Percentiles rank a stretch among this genome's conserved stretches.
phyloP scores from a whole-genome alignment of 1,140 invertebrate species.

The Drosophila sucinea region DNA sequence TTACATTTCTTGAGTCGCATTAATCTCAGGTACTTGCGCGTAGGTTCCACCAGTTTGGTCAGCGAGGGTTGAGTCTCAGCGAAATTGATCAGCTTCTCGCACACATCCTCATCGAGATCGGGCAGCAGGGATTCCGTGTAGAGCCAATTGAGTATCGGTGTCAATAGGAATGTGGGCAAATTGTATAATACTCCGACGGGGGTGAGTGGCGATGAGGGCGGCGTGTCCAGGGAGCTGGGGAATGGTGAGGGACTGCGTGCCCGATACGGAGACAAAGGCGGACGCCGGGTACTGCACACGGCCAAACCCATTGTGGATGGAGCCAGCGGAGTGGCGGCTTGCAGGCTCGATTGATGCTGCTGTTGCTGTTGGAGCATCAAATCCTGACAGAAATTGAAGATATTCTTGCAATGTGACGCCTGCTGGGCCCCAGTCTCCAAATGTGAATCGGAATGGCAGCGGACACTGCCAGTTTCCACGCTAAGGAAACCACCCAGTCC shows the following conservation, averaged over 20 bases:
- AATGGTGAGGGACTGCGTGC: constrained; percentile 74
- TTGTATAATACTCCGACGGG: constrained; percentile 73
- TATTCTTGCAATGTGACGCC: constrained; percentile 63
- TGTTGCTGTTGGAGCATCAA: constrained; percentile 51
- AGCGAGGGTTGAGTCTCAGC: constrained; percentile 84
- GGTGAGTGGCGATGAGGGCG: constrained; percentile 77
- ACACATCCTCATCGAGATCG: constrained; percentile 85
- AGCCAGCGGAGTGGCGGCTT: constrained; percentile 23
- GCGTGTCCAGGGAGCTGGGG: constrained; percentile 72
- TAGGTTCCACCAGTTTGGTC: constrained; percentile 85
- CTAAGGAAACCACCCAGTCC: constrained; percentile 26
- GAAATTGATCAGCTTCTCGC: constrained; percentile 84
- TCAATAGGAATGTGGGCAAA: constrained; percentile 85
- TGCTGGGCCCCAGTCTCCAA: constrained; percentile 52
- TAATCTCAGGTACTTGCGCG: constrained; percentile 86
- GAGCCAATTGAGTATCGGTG: constrained; percentile 86
- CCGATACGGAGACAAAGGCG: constrained; percentile 74
- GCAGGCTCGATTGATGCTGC: constrained; percentile 26
- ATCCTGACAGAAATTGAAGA: constrained; percentile 79
- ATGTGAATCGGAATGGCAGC: constrained; percentile 76
- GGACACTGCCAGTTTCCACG: constrained; percentile 40
- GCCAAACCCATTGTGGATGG: constrained; percentile 10
- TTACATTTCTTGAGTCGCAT: constrained; percentile 87
- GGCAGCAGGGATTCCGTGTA: constrained; percentile 87
- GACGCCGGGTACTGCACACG: constrained; percentile 64